Evolutionary conservation across 2,888 invertebrate genomes (phyloP).

Genomic region (Diarsia mendica): DNA sequence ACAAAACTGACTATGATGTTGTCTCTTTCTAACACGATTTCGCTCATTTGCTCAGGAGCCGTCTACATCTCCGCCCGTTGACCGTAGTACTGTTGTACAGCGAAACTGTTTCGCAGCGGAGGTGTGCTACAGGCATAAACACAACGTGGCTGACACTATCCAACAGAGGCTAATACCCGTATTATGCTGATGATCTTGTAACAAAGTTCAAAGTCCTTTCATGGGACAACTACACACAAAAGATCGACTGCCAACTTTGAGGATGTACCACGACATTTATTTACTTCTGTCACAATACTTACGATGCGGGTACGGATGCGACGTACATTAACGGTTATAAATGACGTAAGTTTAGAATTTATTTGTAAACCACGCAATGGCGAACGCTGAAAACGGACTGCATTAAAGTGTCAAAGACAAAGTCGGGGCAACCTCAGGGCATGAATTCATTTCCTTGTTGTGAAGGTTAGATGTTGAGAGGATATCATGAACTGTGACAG

Average conservation of each 20-base stretch:
- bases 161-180: constrained; percentile 5
- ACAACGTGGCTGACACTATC: background rate
- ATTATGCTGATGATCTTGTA: constrained; percentile 26
- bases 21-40: too few species aligned
- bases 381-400: constrained; percentile 47
- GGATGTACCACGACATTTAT: constrained; percentile 52
- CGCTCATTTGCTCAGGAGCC: too few species aligned
- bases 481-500: constrained; percentile 6
- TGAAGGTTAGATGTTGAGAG: constrained; percentile 19
- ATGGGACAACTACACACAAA: constrained; percentile 36
- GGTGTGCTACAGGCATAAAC: too few species aligned
- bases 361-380: constrained; percentile 62
- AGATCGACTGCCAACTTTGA: constrained; percentile 37
- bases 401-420: constrained; percentile 64
- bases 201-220: constrained; percentile 24
- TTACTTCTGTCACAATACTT: constrained; percentile 57
- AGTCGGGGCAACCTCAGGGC: constrained; percentile 46
- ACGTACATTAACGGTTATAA: constrained; percentile 67
- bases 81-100: too few species aligned
- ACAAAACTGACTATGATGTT: too few species aligned
- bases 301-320: constrained; percentile 65
- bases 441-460: constrained; percentile 53
- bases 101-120: too few species aligned
- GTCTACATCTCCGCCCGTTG: too few species aligned
- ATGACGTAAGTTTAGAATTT: constrained; percentile 64